Base-by-base conservation (phyloP, 2,113 vertebrate species). In the Nettapus auritus region DNA sequence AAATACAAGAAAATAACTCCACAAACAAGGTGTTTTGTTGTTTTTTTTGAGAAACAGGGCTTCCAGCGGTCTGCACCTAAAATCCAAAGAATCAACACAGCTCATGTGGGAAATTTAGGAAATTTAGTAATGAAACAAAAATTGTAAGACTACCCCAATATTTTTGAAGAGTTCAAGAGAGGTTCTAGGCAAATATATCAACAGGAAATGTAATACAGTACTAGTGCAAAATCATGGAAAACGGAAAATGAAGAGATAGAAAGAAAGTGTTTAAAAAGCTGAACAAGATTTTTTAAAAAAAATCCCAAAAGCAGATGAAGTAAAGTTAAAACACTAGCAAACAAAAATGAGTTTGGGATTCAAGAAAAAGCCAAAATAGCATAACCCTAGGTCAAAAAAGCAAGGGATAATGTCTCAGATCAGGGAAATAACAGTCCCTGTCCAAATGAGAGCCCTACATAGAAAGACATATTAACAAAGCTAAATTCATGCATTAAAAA, bases 391-490 rank as follows among this genome's bases (percentile, higher is more conserved):
- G 42, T 56, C 38, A 84, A 87, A 88, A 89, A 87, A 63, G 48
- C 23, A 81, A 55, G 26, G 42, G 42, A 84, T 29, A 44, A 17
- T 8, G 64, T 57, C 53, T 56, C 33, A 56, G 38, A 81, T 31
- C 69, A 90, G 25, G n/a, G 34, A 75, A 92, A 91, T 81, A n/a
- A 70, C 3, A 75, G 66, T 46, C 66, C 68, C 3, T 71, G 66
- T 46, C 66, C 68, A 56, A 18, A 46, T 2, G 70, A 52, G 46
- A 12, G 16, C 16, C 40, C 50, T 69, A 81, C 60, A n/a, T 23
- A 71, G 78, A 81, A 95, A 89, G 78, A n/a, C 11, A 31, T 17
- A 26, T 62, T 79, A 95, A 85, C 66, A 82, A 85, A 91, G 74
- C 56, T 71, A 78, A 86, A 44, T 64, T 85, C 29, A 79, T 38